phyloP scores from a whole-genome alignment of 1,140 invertebrate genomes.

The Lepidurus arcticus region DNA sequence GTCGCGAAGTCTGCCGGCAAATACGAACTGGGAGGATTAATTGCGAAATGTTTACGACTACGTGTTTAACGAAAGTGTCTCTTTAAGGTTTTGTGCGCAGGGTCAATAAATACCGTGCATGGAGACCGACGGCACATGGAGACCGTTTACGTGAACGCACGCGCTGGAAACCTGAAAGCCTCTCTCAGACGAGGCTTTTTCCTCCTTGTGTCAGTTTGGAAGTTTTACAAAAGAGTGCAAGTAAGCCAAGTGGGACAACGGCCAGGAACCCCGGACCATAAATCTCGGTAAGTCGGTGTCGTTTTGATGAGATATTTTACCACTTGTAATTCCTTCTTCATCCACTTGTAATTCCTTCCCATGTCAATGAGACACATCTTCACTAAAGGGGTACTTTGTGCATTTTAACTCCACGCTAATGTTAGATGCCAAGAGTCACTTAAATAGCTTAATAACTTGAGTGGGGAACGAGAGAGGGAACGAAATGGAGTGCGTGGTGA shows the following conservation, averaged over 20 bases:
- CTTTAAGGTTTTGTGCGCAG: slow-evolving; percentile 2
- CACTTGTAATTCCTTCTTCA: neutral
- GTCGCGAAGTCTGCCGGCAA: no score
- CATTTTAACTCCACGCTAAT: neutral
- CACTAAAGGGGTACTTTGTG: neutral
- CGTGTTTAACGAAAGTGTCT: slow-evolving; percentile 18
- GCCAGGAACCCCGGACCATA: neutral
- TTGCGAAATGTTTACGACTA: neutral
- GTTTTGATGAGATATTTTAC: slow-evolving; percentile 11
- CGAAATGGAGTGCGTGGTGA: neutral
- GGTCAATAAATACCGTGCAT: neutral
- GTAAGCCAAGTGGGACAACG: slow-evolving; percentile 13
- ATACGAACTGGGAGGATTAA: neutral
- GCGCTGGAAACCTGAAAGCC: neutral
- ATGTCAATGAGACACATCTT: neutral
- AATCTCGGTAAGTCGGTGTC: neutral
- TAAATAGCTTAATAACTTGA: neutral
- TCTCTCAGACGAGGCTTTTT: slow-evolving; percentile 13
- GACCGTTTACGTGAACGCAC: neutral
- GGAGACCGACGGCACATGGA: neutral
- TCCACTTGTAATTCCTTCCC: neutral
- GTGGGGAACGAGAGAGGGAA: neutral
- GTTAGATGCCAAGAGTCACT: neutral
- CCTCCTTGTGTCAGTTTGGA: neutral
- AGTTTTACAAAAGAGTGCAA: slow-evolving; percentile 19